Evolutionary conservation across 2,113 vertebrate genomes (phyloP), one percentile per base, ranked within the genome.

Genomic region (Aepyceros melampus): DNA sequence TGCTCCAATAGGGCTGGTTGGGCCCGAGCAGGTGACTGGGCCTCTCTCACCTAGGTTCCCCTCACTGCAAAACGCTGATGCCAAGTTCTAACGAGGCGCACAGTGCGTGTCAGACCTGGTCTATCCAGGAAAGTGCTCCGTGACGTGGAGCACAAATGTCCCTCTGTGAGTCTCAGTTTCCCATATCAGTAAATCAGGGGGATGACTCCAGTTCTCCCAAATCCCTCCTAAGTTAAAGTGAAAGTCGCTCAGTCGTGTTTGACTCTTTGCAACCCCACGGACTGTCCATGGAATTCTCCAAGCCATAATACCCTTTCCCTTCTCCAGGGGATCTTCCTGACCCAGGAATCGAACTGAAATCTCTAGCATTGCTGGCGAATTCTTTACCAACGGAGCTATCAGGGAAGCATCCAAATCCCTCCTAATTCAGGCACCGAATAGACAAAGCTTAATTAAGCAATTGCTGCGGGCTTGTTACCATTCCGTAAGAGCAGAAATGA

Each of bases 11-110:
- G 16, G 29, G n/a, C 40, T 33, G 55, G 19, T 17, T 11, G 45
- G n/a, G 15, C 49, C 7, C 0, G 2, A 14, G 8, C 53, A 27
- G 40, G 51, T 36, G 45, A 12, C 51, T 0, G 27, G 12, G 25
- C 27, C 60, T 17, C n/a, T 27, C 15, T 55, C 11, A 31, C 36
- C 27, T 13, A 5, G 4, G 62, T 11, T 47, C 47, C 15, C 45
- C 71, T 56, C 40, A 25, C 2, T 71, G 19, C 84, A 56, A 74
- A 64, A n/a, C 7, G 21, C 71, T n/a, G n/a, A n/a, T n/a, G n/a
- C n/a, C n/a, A n/a, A n/a, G 2, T 7, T 27, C 43, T 27, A 21
- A 40, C 19, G n/a, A 31, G 14, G 55, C 23, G 31, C 62, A 12
- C 23, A 0, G 12, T 0, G 49, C 3, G 19, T 1, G 56, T n/a